phyloP scores from a whole-genome alignment of 1,140 invertebrate genomes.

The Propsilocerus akamusi region DNA sequence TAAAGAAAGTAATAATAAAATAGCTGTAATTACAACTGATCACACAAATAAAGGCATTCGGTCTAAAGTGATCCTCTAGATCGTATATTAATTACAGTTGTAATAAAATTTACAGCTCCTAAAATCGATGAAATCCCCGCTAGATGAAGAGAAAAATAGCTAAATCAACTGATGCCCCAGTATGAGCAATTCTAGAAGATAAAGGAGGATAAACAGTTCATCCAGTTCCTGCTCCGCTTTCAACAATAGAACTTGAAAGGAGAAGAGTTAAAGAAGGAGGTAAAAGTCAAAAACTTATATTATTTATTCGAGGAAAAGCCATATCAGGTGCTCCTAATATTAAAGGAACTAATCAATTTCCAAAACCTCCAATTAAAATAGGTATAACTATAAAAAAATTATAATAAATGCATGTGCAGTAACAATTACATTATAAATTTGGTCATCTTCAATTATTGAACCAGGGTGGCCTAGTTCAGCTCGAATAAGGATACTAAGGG shows the following conservation, averaged over 20 bases:
- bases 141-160: conserved; percentile 43
- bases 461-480: conserved; percentile 40
- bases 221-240: conserved; percentile 39
- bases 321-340: conserved; percentile 53
- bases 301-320: conserved; percentile 57
- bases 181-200: conserved; percentile 31
- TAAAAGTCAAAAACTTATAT: conserved; percentile 57
- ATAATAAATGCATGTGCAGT: conserved; percentile 56
- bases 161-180: conserved; percentile 40
- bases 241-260: conserved; percentile 32
- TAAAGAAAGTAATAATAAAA: conserved; percentile 41
- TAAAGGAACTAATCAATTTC: conserved; percentile 55
- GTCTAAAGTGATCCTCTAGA: conserved; percentile 26
- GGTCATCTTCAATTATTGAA: conserved; percentile 38
- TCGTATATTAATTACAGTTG: conserved; percentile 37
- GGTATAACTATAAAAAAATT: conserved; percentile 66
- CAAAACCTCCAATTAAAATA: conserved; percentile 58
- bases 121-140: conserved; percentile 46
- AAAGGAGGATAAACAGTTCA: conserved; percentile 52
- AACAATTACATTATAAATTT: conserved; percentile 52
- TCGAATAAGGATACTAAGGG: conserved; percentile 44
- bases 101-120: conserved; percentile 44
- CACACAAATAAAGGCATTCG: conserved; percentile 41
- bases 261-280: conserved; percentile 38
- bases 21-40: conserved; percentile 43